phyloP scores from a whole-genome alignment of 2,113 vertebrate species.

The Origma solitaria region DNA sequence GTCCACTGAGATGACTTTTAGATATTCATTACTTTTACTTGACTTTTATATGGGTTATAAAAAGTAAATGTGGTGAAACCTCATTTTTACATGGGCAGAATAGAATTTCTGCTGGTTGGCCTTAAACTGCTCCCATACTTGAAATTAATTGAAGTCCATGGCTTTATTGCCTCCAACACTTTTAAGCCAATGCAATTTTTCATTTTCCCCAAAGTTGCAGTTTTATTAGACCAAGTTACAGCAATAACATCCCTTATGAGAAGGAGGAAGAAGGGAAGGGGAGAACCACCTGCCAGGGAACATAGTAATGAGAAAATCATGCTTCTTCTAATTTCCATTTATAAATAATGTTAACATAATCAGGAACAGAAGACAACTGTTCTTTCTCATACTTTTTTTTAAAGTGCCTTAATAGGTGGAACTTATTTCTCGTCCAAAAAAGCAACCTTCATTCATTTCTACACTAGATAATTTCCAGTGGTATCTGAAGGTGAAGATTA shows the following conservation, averaged over 20 bases:
- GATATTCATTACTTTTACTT: slow-evolving; percentile 80
- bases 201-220: slow-evolving; percentile 72
- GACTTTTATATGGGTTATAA: slow-evolving; percentile 81
- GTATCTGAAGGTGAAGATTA: background rate
- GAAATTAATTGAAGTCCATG: slow-evolving; percentile 78
- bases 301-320: slow-evolving; percentile 52
- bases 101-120: slow-evolving; percentile 76
- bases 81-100: slow-evolving; percentile 77
- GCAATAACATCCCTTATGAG: slow-evolving; percentile 66
- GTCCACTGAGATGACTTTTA: slow-evolving; percentile 74
- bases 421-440: slow-evolving; percentile 28
- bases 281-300: slow-evolving; percentile 64
- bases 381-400: slow-evolving; percentile 6
- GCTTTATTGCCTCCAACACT: slow-evolving; percentile 75
- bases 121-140: slow-evolving; percentile 73
- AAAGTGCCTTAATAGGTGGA: background rate
- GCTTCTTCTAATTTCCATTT: slow-evolving; percentile 62
- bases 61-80: slow-evolving; percentile 80
- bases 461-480: background rate
- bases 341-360: slow-evolving; percentile 56
- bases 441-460: background rate
- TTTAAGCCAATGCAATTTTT: slow-evolving; percentile 73
- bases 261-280: slow-evolving; percentile 45
- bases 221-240: slow-evolving; percentile 74
- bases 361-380: slow-evolving; percentile 47